Conservation (phyloP, 2,113 vertebrate species). For the Dasyprocta punctata region DNA sequence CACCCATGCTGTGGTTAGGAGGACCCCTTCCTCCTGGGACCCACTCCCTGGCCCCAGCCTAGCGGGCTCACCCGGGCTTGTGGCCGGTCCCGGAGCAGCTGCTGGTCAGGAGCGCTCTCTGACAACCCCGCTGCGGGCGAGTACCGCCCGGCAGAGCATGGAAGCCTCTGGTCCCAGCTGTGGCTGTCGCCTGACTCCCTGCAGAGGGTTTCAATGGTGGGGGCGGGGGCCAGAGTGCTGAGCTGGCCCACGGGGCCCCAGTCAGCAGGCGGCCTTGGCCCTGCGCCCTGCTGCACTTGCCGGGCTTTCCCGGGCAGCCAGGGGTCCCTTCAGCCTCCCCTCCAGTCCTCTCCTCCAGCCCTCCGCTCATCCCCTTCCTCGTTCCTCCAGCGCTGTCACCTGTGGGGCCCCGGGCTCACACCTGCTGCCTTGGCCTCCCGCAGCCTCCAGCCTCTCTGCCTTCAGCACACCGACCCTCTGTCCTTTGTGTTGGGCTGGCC, state of each 20-base stretch:
- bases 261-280: conserved; percentile 64
- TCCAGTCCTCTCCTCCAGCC: neutral
- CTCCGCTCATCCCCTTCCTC: neutral
- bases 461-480: neutral
- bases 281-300: neutral
- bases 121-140: neutral
- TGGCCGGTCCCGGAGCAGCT: neutral
- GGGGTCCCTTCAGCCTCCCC: neutral
- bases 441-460: neutral
- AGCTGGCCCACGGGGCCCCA: conserved; percentile 56
- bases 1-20: neutral
- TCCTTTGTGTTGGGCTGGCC: neutral
- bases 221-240: conserved; percentile 59
- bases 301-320: neutral
- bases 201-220: conserved; percentile 59
- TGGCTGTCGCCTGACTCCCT: conserved; percentile 38
- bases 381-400: neutral
- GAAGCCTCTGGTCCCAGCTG: conserved; percentile 69
- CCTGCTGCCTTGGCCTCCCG: neutral
- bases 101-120: neutral
- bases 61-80: conserved; percentile 48
- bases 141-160: neutral
- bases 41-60: neutral
- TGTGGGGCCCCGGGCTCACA: neutral
- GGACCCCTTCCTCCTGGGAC: neutral